Percentiles rank a stretch among this genome's conserved stretches.
These are phyloP conservation scores for Rhinogobius similis DNA, from an alignment of 2,113 vertebrate species.

Conservation along the genomic window DNA sequence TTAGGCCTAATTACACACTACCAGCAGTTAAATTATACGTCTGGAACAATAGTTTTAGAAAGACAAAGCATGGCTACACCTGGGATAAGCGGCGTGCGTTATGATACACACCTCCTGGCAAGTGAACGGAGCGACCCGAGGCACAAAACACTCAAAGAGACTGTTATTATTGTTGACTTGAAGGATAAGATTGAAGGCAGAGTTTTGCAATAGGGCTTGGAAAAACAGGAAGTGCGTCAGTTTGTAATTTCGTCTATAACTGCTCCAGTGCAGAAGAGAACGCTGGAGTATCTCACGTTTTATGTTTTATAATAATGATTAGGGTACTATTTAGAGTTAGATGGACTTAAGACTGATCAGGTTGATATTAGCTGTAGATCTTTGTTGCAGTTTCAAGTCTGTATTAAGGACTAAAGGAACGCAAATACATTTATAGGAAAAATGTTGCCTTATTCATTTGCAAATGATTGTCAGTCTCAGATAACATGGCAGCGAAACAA, in stretches of 20 bases:
- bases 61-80: conserved; percentile 56
- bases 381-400: neutral
- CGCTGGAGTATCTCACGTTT: neutral
- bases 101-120: conserved; percentile 61
- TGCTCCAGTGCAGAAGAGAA: neutral
- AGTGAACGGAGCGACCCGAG: conserved; percentile 52
- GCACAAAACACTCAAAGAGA: conserved; percentile 28
- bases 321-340: neutral
- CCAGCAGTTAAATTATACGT: conserved; percentile 72
- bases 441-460: neutral
- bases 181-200: conserved; percentile 56
- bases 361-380: neutral
- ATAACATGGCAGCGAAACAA: neutral
- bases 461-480: neutral
- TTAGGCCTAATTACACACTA: conserved; percentile 67
- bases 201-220: conserved; percentile 53
- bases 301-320: neutral
- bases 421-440: neutral
- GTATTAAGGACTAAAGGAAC: neutral
- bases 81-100: conserved; percentile 62
- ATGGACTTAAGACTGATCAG: neutral
- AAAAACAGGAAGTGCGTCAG: conserved; percentile 59
- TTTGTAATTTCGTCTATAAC: conserved; percentile 17
- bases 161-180: conserved; percentile 53
- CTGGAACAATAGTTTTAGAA: conserved; percentile 57